Evolutionary conservation across 2,888 invertebrate genomes (phyloP).

Genomic region (Neuroscelio doddi): DNA sequence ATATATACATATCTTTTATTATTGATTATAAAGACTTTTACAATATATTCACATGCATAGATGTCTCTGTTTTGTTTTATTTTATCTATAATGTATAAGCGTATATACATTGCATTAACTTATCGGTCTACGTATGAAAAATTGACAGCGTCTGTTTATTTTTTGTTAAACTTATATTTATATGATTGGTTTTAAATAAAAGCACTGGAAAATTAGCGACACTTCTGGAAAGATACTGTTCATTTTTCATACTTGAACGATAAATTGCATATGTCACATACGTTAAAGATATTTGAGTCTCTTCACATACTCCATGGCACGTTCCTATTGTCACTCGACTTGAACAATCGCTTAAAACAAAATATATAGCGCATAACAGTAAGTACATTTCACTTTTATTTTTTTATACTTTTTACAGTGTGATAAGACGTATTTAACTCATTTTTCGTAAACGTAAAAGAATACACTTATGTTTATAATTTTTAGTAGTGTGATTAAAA

Average conservation of each 20-base stretch:
- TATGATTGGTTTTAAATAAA: no score
- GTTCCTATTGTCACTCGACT: conserved; percentile 58
- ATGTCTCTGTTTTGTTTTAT: conserved; percentile 35
- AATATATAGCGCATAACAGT: no score
- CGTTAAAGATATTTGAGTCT: conserved; percentile 49
- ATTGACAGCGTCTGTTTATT: no score
- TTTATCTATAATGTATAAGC: conserved; percentile 41
- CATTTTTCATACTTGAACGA: conserved; percentile 42
- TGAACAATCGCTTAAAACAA: conserved; percentile 44
- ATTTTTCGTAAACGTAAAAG: no score
- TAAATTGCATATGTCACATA: conserved; percentile 42
- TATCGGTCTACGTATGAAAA: conserved; percentile 22
- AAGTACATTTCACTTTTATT: no score
- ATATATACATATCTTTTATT: conserved; percentile 53
- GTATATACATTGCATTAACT: conserved; percentile 6
- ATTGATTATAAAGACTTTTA: conserved; percentile 53
- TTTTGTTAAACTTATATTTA: no score
- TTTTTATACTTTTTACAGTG: no score
- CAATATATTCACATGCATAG: conserved; percentile 55
- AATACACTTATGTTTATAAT: no score
- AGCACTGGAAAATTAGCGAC: no score
- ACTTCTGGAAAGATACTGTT: no score
- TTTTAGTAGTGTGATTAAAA: no score
- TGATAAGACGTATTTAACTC: no score
- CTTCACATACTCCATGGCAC: conserved; percentile 61